A percentile compares a stretch with the other conserved stretches of the same genome.
Conservation (phyloP, 2,888 invertebrate species). For the Euphydryas editha region DNA sequence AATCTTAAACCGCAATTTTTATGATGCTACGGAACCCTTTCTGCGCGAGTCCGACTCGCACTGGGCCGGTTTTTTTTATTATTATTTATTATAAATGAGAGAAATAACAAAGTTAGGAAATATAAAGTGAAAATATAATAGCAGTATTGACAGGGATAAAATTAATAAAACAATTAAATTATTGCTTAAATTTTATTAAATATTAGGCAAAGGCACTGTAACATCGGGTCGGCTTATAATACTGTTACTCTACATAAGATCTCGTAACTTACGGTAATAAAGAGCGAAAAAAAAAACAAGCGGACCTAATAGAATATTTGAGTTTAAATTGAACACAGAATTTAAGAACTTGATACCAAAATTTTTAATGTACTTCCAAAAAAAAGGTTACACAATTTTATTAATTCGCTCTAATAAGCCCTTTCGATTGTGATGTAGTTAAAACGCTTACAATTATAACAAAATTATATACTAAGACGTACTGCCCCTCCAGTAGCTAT, state of each 20-base stretch:
- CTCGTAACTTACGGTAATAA: slow-evolving; percentile 9
- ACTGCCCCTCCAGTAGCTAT: slow-evolving; percentile 19
- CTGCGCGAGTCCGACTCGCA: too few species aligned
- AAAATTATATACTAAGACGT: slow-evolving; percentile 36
- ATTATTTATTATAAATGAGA: too few species aligned
- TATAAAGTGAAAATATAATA: too few species aligned
- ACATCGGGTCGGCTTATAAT: slow-evolving; percentile 59
- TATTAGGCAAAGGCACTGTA: slow-evolving; percentile 73
- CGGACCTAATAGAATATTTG: background rate
- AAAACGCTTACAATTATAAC: slow-evolving; percentile 37
- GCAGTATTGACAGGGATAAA: background rate
- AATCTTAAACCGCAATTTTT: too few species aligned
- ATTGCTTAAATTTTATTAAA: slow-evolving; percentile 65
- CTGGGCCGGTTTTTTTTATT: too few species aligned
- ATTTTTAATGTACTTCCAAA: background rate
- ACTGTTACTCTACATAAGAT: slow-evolving; percentile 49
- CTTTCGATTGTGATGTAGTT: slow-evolving; percentile 36
- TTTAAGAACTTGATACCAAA: background rate
- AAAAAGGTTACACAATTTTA: slow-evolving; percentile 3
- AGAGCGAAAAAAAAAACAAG: slow-evolving; percentile 16
- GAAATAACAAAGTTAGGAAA: too few species aligned
- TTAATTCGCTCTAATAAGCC: slow-evolving; percentile 24
- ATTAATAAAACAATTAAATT: slow-evolving; percentile 41
- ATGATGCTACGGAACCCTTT: too few species aligned
- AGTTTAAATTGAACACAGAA: background rate